A percentile compares a stretch with the other conserved stretches of the same genome.
Conservation (phyloP, 1,140 invertebrate species). For the Camponotus vicinus region DNA sequence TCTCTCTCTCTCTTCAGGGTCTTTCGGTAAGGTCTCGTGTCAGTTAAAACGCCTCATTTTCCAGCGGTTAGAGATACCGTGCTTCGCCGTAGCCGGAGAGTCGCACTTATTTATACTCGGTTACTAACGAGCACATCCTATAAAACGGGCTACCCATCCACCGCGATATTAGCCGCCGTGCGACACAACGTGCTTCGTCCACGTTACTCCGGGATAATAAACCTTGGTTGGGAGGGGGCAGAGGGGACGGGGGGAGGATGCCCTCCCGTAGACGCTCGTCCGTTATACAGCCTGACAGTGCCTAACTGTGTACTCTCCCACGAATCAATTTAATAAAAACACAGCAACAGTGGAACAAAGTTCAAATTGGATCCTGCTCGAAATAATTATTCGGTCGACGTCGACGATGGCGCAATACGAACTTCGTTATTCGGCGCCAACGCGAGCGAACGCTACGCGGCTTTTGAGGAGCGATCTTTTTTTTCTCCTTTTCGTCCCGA, state of each 20-base stretch:
- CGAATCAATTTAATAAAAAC: slow-evolving; percentile 61
- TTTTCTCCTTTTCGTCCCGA: slow-evolving; percentile 45
- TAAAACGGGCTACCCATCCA: neutral
- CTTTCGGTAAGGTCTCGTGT: neutral
- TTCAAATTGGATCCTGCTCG: slow-evolving; percentile 52
- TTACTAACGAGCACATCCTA: slow-evolving; percentile 20
- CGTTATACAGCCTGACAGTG: slow-evolving; percentile 31
- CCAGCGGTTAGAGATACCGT: neutral
- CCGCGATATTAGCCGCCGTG: neutral
- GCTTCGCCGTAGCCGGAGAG: neutral
- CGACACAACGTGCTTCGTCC: neutral
- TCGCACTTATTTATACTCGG: slow-evolving; percentile 33
- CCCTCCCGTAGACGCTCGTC: slow-evolving; percentile 15
- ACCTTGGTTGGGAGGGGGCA: neutral
- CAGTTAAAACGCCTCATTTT: slow-evolving; percentile 9
- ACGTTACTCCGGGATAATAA: slow-evolving; percentile 23
- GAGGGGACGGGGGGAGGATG: neutral
- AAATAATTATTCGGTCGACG: slow-evolving; percentile 56
- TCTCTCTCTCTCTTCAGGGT: neutral
- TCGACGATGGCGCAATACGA: slow-evolving; percentile 30
- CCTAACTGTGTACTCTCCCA: slow-evolving; percentile 34
- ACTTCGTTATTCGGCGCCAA: slow-evolving; percentile 53
- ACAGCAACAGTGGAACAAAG: slow-evolving; percentile 39
- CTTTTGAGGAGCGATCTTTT: slow-evolving; percentile 39
- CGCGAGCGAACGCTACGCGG: slow-evolving; percentile 6